A percentile compares a stretch with the other conserved stretches of the same genome.
phyloP scores from a whole-genome alignment of 1,140 invertebrate genomes.

The Harlomillsia oculata region DNA sequence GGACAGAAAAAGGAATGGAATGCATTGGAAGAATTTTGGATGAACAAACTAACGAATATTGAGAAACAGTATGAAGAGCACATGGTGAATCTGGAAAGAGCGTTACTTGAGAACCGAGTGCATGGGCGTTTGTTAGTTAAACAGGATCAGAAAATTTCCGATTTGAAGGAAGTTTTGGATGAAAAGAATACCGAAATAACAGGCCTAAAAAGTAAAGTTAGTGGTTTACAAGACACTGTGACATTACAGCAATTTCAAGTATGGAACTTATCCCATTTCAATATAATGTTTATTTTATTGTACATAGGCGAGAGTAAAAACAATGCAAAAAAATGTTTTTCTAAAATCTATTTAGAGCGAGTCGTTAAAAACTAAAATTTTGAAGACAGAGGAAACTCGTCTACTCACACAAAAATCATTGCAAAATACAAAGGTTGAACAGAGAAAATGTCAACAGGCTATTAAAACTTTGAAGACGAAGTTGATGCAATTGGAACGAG shows the following conservation, averaged over 20 bases:
- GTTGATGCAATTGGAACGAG: conserved; percentile 12
- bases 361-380: conserved; percentile 3
- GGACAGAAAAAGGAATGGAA: conserved; percentile 24
- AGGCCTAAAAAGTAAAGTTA: conserved; percentile 4
- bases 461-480: conserved; percentile 13
- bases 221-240: not conserved
- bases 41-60: conserved; percentile 20
- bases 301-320: not conserved
- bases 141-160: conserved; percentile 4
- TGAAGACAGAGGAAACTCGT: not conserved
- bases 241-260: conserved; percentile 18
- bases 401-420: not conserved
- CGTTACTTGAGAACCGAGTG: conserved; percentile 15
- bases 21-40: conserved; percentile 33
- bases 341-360: not conserved
- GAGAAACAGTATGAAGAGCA: conserved; percentile 30
- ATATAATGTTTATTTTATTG: not conserved
- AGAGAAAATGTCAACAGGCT: conserved; percentile 16
- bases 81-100: conserved; percentile 17
- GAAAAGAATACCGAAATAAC: conserved; percentile 4
- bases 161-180: conserved; percentile 8
- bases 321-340: not conserved
- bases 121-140: conserved; percentile 1
- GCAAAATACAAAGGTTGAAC: not conserved
- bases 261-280: not conserved